Conservation (phyloP, 2,113 vertebrate species). For the Phycodurus eques region DNA sequence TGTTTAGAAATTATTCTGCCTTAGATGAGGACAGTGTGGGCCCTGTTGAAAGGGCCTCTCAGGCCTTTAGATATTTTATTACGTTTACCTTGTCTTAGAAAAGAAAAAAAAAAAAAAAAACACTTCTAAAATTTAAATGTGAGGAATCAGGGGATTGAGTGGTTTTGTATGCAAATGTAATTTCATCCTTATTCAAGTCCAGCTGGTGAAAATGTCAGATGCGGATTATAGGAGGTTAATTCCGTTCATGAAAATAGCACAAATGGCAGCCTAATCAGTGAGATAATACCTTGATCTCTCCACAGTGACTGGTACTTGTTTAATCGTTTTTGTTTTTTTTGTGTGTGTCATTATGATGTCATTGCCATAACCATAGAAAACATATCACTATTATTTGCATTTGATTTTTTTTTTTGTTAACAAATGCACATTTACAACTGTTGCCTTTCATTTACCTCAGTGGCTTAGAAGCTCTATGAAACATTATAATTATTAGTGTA, state of each 20-base stretch:
- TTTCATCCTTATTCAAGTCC: constrained; percentile 5
- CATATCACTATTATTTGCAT: not conserved
- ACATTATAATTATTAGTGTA: no score
- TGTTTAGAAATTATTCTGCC: no score
- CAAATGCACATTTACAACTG: no score
- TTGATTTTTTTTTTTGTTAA: no score
- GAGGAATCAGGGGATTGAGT: constrained; percentile 1
- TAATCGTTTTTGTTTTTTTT: not conserved
- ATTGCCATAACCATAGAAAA: not conserved
- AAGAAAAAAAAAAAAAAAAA: not conserved
- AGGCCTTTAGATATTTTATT: not conserved
- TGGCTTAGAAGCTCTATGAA: no score
- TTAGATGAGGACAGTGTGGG: no score
- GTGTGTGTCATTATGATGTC: not conserved
- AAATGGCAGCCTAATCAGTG: constrained; percentile 6
- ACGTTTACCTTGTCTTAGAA: not conserved
- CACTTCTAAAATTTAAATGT: not conserved
- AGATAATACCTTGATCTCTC: constrained; percentile 5
- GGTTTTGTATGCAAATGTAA: not conserved
- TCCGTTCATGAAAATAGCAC: constrained; percentile 7
- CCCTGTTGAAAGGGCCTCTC: not conserved
- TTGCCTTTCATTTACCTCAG: no score
- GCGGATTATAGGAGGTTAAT: constrained; percentile 6
- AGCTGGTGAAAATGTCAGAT: constrained; percentile 13
- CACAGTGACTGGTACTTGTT: not conserved